phyloP scores from a whole-genome alignment of 2,797 vertebrate species.

The Enteromius viviparus region DNA sequence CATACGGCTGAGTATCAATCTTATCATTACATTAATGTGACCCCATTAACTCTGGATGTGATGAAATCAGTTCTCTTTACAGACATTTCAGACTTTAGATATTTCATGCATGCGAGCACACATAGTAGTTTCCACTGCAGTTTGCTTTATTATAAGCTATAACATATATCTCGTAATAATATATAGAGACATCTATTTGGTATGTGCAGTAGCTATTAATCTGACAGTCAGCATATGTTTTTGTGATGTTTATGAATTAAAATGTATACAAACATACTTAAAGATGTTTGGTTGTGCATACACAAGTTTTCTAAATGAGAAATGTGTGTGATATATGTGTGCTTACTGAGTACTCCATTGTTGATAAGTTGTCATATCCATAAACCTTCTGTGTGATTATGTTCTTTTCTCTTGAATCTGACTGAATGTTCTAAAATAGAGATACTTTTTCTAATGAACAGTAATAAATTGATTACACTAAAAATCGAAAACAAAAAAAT shows the following conservation, averaged over 20 bases:
- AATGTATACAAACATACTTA: not conserved
- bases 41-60: conserved; percentile 19
- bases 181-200: not conserved
- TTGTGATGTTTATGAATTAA: not conserved
- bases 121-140: not conserved
- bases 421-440: not conserved
- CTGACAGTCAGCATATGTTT: not conserved
- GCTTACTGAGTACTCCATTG: not conserved
- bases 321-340: not conserved
- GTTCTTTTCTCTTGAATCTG: not conserved
- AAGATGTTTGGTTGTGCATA: not conserved
- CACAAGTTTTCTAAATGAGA: not conserved
- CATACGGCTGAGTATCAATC: not conserved
- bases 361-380: not conserved
- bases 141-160: not conserved
- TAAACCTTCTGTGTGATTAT: not conserved
- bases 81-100: not conserved
- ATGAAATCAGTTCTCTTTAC: not conserved
- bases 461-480: not conserved
- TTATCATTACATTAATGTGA: conserved; percentile 11
- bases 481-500: no score
- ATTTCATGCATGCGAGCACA: not conserved
- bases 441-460: not conserved
- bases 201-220: not conserved
- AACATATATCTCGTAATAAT: not conserved